phyloP scores from a whole-genome alignment of 2,797 vertebrate species.

The Bradypodion ventrale region DNA sequence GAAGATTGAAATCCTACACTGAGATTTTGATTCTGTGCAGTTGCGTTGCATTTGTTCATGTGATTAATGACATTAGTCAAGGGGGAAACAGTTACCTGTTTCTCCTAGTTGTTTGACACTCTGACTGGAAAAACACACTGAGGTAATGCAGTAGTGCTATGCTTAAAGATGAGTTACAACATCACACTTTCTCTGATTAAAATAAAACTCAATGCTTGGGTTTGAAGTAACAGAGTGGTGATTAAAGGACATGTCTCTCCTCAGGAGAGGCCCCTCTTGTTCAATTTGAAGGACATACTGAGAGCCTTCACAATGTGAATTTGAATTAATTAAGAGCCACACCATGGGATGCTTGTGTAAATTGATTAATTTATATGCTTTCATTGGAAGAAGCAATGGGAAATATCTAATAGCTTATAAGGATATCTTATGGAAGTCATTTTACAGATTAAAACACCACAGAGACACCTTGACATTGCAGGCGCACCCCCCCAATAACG shows the following conservation, averaged over 20 bases:
- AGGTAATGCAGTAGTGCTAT: background rate
- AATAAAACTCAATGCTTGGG: constrained; percentile 40
- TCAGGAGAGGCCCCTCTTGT: background rate
- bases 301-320: constrained; percentile 8
- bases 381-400: background rate
- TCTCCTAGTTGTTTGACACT: background rate
- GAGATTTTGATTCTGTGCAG: background rate
- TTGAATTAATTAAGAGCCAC: constrained; percentile 32
- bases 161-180: constrained; percentile 32
- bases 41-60: background rate
- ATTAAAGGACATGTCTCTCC: constrained; percentile 13
- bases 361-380: background rate
- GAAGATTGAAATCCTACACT: background rate
- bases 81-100: background rate
- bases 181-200: constrained; percentile 28
- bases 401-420: background rate
- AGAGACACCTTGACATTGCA: background rate
- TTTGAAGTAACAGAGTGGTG: constrained; percentile 20
- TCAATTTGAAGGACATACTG: constrained; percentile 3
- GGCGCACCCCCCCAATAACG: too few relatives aligned
- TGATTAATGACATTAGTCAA: background rate
- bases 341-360: background rate
- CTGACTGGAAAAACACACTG: constrained; percentile 21
- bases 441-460: background rate
- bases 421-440: background rate